Evolutionary conservation across 2,113 vertebrate genomes (phyloP).

Genomic region (Colius striatus): DNA sequence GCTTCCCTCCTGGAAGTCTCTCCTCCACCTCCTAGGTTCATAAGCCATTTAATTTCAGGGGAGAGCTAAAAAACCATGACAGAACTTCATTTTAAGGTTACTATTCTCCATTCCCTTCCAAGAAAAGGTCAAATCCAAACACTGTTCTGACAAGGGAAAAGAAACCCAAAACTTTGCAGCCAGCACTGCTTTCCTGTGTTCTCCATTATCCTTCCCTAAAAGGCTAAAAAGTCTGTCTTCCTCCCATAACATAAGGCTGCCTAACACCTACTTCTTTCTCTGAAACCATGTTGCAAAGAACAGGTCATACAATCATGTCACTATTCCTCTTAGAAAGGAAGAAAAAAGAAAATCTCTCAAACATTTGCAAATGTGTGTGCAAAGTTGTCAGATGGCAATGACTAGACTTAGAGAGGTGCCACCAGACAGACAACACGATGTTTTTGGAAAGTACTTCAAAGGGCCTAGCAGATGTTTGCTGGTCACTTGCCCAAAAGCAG

Average conservation of each 20-base stretch:
- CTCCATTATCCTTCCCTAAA: neutral
- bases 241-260: neutral
- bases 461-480: neutral
- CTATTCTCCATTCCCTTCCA: neutral
- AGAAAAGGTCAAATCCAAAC: neutral
- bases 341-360: neutral
- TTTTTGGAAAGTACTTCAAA: conserved; percentile 50
- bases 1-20: neutral
- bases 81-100: neutral
- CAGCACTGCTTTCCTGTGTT: neutral
- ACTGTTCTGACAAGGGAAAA: neutral
- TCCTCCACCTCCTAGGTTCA: neutral
- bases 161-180: neutral
- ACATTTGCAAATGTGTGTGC: neutral
- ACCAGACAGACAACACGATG: conserved; percentile 12
- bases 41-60: neutral
- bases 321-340: neutral
- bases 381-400: conserved; percentile 20
- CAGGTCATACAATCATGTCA: neutral
- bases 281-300: neutral
- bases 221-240: neutral
- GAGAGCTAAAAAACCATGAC: neutral
- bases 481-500: conserved; percentile 38
- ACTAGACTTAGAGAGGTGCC: conserved; percentile 17
- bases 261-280: neutral